A percentile compares a stretch with the other conserved stretches of the same genome.
These are phyloP conservation scores for Folsomia candida DNA, from an alignment of 2,888 invertebrate genomes.

Conservation along the genomic window DNA sequence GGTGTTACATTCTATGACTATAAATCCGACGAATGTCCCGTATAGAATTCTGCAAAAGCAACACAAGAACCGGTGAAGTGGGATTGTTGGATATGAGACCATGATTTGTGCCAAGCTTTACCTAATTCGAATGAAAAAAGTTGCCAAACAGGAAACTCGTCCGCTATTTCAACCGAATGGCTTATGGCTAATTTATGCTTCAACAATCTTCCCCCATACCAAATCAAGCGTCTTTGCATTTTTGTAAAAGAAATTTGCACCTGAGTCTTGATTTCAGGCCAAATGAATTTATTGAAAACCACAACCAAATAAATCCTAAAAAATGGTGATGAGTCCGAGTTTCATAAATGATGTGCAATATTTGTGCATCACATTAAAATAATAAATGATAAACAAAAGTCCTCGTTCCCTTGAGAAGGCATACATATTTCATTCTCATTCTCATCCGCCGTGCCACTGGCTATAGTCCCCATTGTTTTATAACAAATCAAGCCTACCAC, in stretches of 20 bases:
- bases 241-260: not conserved
- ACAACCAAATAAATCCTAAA: too few species aligned
- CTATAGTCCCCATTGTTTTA: not conserved
- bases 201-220: not conserved
- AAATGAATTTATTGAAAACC: too few species aligned
- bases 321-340: too few species aligned
- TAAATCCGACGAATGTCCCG: not conserved
- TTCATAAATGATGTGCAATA: too few species aligned
- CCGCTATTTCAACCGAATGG: constrained; percentile 39
- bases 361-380: too few species aligned
- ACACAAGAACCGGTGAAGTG: constrained; percentile 17
- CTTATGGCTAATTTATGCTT: constrained; percentile 18
- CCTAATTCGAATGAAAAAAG: constrained; percentile 43
- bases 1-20: not conserved
- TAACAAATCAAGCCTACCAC: not conserved
- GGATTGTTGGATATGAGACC: not conserved
- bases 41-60: constrained; percentile 2
- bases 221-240: not conserved
- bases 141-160: constrained; percentile 48
- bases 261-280: not conserved
- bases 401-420: not conserved
- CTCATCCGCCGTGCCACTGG: too few species aligned
- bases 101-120: too few species aligned
- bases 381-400: too few species aligned
- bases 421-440: too few species aligned